Percentiles rank a stretch among this genome's conserved stretches.
phyloP scores from a whole-genome alignment of 2,797 vertebrate genomes.

The Chromobotia macracanthus region DNA sequence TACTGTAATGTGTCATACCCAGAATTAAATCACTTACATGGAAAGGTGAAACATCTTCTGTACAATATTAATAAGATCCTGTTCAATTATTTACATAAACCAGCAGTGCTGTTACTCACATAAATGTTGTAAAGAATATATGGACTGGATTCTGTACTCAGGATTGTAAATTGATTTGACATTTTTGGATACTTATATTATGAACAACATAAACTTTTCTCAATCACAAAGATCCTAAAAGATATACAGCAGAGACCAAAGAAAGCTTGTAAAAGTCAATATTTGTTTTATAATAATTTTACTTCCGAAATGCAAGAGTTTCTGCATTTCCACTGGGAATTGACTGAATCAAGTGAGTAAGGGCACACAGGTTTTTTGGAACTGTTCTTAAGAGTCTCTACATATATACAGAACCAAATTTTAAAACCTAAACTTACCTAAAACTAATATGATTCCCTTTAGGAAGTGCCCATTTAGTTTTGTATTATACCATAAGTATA shows the following conservation, averaged over 20 bases:
- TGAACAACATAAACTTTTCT: neutral
- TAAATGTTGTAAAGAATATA: constrained; percentile 44
- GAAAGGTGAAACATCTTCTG: constrained; percentile 31
- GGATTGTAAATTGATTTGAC: neutral
- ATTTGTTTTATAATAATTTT: neutral
- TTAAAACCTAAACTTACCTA: neutral
- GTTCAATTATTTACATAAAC: constrained; percentile 58
- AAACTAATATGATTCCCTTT: neutral
- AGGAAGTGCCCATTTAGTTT: neutral
- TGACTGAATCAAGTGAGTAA: neutral
- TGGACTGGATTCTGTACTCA: constrained; percentile 34
- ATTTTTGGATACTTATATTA: neutral
- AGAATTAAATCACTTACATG: constrained; percentile 27
- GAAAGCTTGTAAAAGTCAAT: neutral
- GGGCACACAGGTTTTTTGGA: too few species aligned
- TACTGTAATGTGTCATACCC: neutral
- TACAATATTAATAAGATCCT: constrained; percentile 51
- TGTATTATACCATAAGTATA: neutral
- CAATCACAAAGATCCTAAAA: neutral
- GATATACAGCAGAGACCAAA: neutral
- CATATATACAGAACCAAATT: too few species aligned
- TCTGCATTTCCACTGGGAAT: neutral
- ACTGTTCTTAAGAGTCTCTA: too few species aligned
- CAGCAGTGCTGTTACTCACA: constrained; percentile 29
- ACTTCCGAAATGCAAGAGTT: neutral